Base-by-base conservation (phyloP, 2,888 invertebrate genomes). In the Tetrapedia diversipes region DNA sequence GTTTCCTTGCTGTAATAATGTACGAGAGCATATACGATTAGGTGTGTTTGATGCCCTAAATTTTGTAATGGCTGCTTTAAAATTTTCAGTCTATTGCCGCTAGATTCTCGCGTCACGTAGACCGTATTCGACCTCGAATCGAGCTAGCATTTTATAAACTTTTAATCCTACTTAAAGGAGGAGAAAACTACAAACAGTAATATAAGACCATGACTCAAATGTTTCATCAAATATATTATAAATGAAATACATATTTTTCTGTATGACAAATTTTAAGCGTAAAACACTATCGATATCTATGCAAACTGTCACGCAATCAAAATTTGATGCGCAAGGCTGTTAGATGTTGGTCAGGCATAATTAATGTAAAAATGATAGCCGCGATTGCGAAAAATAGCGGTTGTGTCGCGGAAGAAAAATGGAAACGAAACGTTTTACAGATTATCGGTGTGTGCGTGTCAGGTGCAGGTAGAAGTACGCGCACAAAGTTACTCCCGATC, bases 1-100 rank as follows among this genome's bases (percentile, higher is more conserved):
- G 68, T 77, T 70, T 70, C 59, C 69, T 59, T 41, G 41, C 57
- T 43, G 53, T 43, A 76, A 76, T 76, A 64, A 75, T 60, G 69
- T 24, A 64, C n/a, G 37, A 53, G 39, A 27, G 22, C 45, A 59
- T 53, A 34, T 14, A n/a, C 53, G 59, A 51, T 59, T 65, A 71
- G 37, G 39, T 10, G 57, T 57, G 63, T 51, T 51, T 45, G 71
- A 71, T 63, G 71, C 37, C 63, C 63, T 61, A 45, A 64, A 72
- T 72, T 53, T 59, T 53, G n/a, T 7, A 68, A 19, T 29, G 43
- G 41, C 49, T 10, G 39, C 43, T 24, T 68, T 51, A 43, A 53
- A 45, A 60, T 60, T 60, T 68, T 53, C 24, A 68, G 29, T 16
- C 51, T 24, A 45, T 10, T 4, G 45, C 16, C 22, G 29, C 39